These are phyloP conservation scores for Ophion obscuratus DNA, from an alignment of 2,888 invertebrate species.

Conservation along the genomic window DNA sequence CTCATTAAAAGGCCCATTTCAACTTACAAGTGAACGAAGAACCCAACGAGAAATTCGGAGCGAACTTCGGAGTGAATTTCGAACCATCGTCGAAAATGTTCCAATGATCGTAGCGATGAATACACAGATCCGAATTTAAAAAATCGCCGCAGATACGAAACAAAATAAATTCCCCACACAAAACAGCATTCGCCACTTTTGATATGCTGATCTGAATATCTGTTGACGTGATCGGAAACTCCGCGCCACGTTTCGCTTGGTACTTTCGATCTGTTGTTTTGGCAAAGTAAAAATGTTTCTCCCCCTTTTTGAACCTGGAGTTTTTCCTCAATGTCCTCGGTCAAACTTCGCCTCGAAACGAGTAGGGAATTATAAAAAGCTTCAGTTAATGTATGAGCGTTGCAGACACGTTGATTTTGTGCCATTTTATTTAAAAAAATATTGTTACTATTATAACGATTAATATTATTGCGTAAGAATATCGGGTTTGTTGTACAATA, in stretches of 20 bases:
- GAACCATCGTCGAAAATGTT: neutral
- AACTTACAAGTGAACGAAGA: constrained; percentile 5
- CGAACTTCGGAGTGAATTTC: too few species aligned
- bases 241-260: neutral
- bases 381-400: constrained; percentile 27
- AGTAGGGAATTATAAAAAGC: neutral
- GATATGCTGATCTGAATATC: constrained; percentile 13
- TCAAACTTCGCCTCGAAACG: neutral
- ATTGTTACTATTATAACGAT: constrained; percentile 54
- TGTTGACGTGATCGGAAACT: neutral
- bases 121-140: neutral
- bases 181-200: constrained; percentile 1
- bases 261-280: neutral
- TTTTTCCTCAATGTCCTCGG: neutral
- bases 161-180: neutral
- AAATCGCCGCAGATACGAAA: neutral
- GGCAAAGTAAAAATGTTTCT: neutral
- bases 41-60: neutral
- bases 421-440: constrained; percentile 55
- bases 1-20: neutral
- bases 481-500: constrained; percentile 59
- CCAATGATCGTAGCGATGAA: neutral
- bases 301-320: neutral
- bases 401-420: constrained; percentile 55
- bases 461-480: constrained; percentile 60